Conservation (phyloP, 2,113 vertebrate species). For the Pyxicephalus adspersus region DNA sequence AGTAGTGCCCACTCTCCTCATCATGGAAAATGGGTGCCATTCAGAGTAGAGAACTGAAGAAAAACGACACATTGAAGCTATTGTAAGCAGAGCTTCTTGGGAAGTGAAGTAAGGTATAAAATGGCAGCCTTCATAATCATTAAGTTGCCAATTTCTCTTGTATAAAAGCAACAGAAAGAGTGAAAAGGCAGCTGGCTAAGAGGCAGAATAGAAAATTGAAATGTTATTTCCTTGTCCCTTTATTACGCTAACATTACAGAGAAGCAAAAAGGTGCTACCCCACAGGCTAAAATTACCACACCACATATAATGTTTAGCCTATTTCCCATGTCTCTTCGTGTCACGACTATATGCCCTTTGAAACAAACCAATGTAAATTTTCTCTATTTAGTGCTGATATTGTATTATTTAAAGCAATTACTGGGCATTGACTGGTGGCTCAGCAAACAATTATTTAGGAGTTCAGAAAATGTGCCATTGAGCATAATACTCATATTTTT, state of each 20-base stretch:
- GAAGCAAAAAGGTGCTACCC: slow-evolving; percentile 25
- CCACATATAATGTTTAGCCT: slow-evolving; percentile 19
- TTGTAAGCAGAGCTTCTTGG: slow-evolving; percentile 32
- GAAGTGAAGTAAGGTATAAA: slow-evolving; percentile 22
- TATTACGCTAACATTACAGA: slow-evolving; percentile 43
- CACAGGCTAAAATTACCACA: slow-evolving; percentile 28
- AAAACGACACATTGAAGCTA: slow-evolving; percentile 30
- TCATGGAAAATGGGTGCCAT: not conserved
- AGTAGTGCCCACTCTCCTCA: not conserved
- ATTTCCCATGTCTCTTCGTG: slow-evolving; percentile 24
- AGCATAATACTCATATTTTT: slow-evolving; percentile 46
- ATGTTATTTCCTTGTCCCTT: slow-evolving; percentile 46
- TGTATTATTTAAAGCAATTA: slow-evolving; percentile 22
- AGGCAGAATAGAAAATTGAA: slow-evolving; percentile 49
- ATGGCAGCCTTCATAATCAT: slow-evolving; percentile 47
- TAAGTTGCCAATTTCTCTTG: slow-evolving; percentile 34
- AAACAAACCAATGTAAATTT: not conserved
- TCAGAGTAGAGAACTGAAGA: not conserved
- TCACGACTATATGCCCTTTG: slow-evolving; percentile 31
- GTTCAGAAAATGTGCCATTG: not conserved
- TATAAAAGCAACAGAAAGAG: slow-evolving; percentile 48
- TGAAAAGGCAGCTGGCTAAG: slow-evolving; percentile 38
- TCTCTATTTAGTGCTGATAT: slow-evolving; percentile 7
- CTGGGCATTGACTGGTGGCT: not conserved
- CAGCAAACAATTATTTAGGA: not conserved